phyloP scores from a whole-genome alignment of 1,140 invertebrate genomes.

The Yoshiicerus persimilis region DNA sequence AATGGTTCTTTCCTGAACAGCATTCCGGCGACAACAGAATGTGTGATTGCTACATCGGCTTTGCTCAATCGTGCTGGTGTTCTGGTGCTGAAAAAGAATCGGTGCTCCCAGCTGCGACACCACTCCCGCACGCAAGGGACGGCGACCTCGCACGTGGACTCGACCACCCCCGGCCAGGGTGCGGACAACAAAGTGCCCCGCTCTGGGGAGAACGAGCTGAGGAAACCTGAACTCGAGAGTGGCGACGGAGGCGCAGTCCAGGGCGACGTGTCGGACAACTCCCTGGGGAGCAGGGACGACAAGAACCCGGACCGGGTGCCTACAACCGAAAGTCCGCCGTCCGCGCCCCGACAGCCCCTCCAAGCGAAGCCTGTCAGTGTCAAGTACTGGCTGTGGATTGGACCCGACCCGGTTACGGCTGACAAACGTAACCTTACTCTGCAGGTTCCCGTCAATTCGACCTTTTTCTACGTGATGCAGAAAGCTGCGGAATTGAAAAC shows the following conservation, averaged over 20 bases:
- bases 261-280: not conserved
- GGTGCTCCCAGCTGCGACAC: constrained; percentile 12
- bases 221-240: not conserved
- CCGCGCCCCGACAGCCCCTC: not conserved
- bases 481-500: constrained; percentile 73
- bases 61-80: constrained; percentile 42
- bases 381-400: constrained; percentile 82
- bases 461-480: constrained; percentile 82
- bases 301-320: not conserved
- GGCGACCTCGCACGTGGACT: not conserved
- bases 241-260: not conserved
- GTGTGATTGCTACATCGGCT: constrained; percentile 68
- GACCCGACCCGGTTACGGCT: constrained; percentile 68
- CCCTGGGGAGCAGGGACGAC: not conserved
- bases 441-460: constrained; percentile 69
- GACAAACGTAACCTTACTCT: constrained; percentile 71
- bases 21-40: constrained; percentile 71
- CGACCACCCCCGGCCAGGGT: not conserved
- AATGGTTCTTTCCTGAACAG: constrained; percentile 75
- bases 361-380: constrained; percentile 59
- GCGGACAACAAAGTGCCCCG: not conserved
- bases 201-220: not conserved
- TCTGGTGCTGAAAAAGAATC: constrained; percentile 31
- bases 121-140: not conserved
- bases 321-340: not conserved